Evolutionary conservation across 2,113 vertebrate species (phyloP).

Genomic region (Polypterus bichir): DNA sequence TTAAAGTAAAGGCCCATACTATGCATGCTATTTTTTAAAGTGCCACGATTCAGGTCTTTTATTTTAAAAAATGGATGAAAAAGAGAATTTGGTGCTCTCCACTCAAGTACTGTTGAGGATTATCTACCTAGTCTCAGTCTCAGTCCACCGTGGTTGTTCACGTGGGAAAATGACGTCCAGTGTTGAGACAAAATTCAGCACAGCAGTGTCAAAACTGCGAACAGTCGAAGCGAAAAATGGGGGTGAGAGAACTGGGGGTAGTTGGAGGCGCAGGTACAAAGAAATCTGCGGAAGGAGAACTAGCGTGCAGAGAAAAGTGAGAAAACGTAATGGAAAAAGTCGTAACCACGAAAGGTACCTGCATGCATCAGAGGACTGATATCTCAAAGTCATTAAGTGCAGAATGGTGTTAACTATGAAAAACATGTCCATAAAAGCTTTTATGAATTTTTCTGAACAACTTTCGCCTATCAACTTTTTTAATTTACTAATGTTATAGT

Average conservation of each 20-base stretch:
- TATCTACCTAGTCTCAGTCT: constrained; percentile 31
- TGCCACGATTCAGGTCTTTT: too few species aligned
- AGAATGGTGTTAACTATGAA: constrained; percentile 18
- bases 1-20: too few species aligned
- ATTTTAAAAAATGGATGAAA: too few species aligned
- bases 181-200: constrained; percentile 52
- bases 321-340: constrained; percentile 20
- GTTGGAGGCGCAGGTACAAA: constrained; percentile 36
- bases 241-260: too few species aligned
- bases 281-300: constrained; percentile 32
- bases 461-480: too few species aligned
- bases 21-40: too few species aligned
- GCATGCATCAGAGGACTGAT: not conserved
- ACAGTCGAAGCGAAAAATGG: constrained; percentile 46
- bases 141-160: constrained; percentile 46
- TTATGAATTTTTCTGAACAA: too few species aligned
- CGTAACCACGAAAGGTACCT: too few species aligned
- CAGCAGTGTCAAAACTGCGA: constrained; percentile 45
- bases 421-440: not conserved
- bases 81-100: too few species aligned
- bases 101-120: too few species aligned
- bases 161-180: constrained; percentile 60
- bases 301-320: constrained; percentile 28
- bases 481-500: too few species aligned
- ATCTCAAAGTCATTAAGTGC: constrained; percentile 40